Conservation (phyloP, 2,797 vertebrate genomes). For the Eulemur mongoz region DNA sequence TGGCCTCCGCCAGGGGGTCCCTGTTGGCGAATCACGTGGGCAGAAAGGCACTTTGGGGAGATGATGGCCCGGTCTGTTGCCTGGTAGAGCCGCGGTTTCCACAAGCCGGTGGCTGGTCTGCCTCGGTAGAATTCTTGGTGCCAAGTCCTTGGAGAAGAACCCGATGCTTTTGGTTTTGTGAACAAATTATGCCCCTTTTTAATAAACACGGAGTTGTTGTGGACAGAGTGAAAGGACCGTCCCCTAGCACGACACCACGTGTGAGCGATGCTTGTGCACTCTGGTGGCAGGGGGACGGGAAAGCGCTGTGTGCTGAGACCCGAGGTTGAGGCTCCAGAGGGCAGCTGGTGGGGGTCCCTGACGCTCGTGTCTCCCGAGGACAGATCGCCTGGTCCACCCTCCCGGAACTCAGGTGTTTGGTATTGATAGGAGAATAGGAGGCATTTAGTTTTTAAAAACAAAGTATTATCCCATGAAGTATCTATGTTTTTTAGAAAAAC, state of each 20-base stretch:
- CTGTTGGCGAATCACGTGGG: not conserved
- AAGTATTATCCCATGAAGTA: not conserved
- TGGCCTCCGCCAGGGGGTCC: not conserved
- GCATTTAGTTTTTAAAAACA: not conserved
- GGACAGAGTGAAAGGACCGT: not conserved
- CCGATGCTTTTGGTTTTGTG: not conserved
- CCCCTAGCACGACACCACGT: accelerated
- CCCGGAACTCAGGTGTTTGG: not conserved
- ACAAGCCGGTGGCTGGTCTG: accelerated
- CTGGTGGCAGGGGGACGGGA: accelerated
- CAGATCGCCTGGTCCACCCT: accelerated
- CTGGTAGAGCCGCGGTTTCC: not conserved
- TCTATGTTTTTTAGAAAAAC: not conserved
- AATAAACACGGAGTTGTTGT: accelerated
- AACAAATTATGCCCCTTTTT: not conserved
- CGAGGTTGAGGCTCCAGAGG: not conserved
- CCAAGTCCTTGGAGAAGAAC: not conserved
- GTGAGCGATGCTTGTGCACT: accelerated
- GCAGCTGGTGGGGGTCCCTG: accelerated
- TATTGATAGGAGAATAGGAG: not conserved
- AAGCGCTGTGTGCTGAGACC: accelerated
- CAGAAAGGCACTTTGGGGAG: not conserved
- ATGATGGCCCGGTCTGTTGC: not conserved
- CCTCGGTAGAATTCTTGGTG: not conserved
- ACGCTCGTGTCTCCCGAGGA: accelerated